Evolutionary conservation across 1,140 invertebrate genomes (phyloP).

Genomic region (Drosophila prosaltans): DNA sequence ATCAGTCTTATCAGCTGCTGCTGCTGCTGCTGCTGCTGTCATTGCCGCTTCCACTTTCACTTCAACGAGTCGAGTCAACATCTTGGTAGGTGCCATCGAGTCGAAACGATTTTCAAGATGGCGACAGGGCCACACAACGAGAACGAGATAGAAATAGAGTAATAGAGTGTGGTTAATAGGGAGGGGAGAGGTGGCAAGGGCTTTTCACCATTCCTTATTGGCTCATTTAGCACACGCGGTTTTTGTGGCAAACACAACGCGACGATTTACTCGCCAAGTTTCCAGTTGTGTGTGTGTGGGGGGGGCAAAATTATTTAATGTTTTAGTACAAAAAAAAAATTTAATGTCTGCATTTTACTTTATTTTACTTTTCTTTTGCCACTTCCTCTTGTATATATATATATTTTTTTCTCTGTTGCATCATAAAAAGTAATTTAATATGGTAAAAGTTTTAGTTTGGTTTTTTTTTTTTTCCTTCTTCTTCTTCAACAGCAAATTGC

Average conservation of each 20-base stretch:
- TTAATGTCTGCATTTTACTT: neutral
- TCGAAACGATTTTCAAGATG: conserved; percentile 1
- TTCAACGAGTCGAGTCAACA: neutral
- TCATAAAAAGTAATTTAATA: conserved; percentile 9
- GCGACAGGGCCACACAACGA: neutral
- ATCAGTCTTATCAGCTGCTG: conserved; percentile 35
- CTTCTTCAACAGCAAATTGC: neutral
- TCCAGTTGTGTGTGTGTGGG: conserved; percentile 31
- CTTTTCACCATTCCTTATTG: conserved; percentile 36
- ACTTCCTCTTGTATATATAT: neutral
- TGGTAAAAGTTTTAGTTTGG: conserved; percentile 1
- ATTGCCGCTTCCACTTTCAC: conserved; percentile 47
- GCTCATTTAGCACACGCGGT: conserved; percentile 52
- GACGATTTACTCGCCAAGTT: conserved; percentile 49
- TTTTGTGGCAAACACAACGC: conserved; percentile 32
- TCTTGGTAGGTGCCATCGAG: conserved; percentile 14
- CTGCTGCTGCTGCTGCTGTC: conserved; percentile 27
- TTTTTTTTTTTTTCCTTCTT: neutral
- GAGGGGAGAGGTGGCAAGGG: neutral
- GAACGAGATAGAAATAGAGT: neutral
- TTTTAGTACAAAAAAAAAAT: neutral
- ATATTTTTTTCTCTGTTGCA: conserved; percentile 16
- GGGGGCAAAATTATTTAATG: neutral
- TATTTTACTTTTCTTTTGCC: neutral
- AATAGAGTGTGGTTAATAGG: neutral